Conservation (phyloP, 2,113 vertebrate species). For the Petroica traversi region DNA sequence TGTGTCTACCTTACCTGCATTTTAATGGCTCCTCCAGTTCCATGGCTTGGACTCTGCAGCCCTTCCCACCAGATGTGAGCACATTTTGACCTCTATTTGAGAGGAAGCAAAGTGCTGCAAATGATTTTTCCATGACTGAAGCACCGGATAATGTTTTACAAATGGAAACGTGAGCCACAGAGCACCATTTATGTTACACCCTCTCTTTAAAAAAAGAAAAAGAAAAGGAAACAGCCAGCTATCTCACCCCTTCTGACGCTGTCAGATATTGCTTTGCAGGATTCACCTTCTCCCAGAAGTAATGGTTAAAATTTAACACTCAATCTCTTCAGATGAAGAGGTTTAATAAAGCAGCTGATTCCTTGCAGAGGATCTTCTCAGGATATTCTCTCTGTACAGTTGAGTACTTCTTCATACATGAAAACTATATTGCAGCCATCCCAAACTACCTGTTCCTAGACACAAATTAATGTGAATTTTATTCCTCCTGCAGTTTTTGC, state of each 20-base stretch:
- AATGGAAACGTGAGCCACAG: not conserved
- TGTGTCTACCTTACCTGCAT: not conserved
- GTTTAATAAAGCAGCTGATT: not conserved
- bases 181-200: not conserved
- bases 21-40: not conserved
- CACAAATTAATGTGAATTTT: not conserved
- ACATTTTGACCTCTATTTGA: not conserved
- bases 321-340: not conserved
- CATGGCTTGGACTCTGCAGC: not conserved
- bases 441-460: not conserved
- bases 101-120: constrained; percentile 1
- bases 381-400: not conserved
- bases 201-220: not conserved
- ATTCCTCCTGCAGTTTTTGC: not conserved
- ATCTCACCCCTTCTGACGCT: not conserved
- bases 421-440: not conserved
- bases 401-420: not conserved
- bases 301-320: not conserved
- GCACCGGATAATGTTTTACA: constrained; percentile 31
- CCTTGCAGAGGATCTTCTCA: not conserved
- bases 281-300: not conserved
- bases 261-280: not conserved
- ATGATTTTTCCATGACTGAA: constrained; percentile 35
- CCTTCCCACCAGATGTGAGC: not conserved
- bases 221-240: not conserved